Evolutionary conservation across 2,888 invertebrate species (phyloP), one percentile per base, ranked within the genome.

Genomic region (Beris chalybata): DNA sequence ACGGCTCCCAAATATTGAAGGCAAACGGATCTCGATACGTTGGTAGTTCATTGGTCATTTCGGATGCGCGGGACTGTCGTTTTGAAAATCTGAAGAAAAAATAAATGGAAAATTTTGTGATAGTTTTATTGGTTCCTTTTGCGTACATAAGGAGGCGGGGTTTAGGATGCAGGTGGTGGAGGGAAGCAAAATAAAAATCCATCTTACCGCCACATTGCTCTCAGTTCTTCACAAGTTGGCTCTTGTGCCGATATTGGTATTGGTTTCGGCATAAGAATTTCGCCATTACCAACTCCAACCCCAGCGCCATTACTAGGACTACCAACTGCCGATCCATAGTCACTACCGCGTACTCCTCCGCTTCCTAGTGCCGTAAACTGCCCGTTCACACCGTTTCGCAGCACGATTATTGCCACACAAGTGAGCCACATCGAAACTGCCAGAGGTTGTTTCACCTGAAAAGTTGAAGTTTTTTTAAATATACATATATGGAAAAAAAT

Each of bases 11-110:
- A 73, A 91, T 85, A 80, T 92, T 92, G 79, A 89, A 89, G 71
- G 88, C 86, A 74, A 92, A 90, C 0, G 92, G 92, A 76, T 93
- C 92, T 61, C 89, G 86, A 81, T 89, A 92, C 68, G 89, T 87
- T 71, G 90, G 92, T 73, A 93, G 89, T 82, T 93, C 92, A 79
- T 93, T 94, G 75, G 92, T 91, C 71, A 91, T 88, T 80, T 93
- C 93, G 5, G 93, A 90, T 13, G 92, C 91, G 47, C 93, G 85
- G 57, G 92, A 92, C 81, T 94, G 93, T 67, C 94, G 82, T 80
- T 93, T 93, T 13, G 92, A 93, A 82, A 93, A 92, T 79, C 80
- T 79, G 66, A n/a, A 53, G n/a, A n/a, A n/a, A n/a, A n/a, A n/a
- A n/a, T n/a, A 15, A 29, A 22, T 22, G 29, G 15, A 22, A 15